phyloP scores from a whole-genome alignment of 1,140 invertebrate species.

The Nautilus pompilius region DNA sequence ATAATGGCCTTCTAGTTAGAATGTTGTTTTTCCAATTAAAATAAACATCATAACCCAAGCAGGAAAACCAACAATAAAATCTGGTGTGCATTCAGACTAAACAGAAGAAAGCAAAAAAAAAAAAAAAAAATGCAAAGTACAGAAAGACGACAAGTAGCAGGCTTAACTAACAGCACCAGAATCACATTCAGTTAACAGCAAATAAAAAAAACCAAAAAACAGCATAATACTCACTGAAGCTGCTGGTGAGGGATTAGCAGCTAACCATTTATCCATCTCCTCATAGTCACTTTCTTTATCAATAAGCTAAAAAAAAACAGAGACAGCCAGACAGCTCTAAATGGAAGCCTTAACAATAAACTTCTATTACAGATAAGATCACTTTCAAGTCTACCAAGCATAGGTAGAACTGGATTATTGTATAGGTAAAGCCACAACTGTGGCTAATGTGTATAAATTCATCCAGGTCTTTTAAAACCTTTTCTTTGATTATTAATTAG shows the following conservation, averaged over 20 bases:
- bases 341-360: neutral
- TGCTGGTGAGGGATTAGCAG: constrained; percentile 55
- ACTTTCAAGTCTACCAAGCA: too few relatives aligned
- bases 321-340: neutral
- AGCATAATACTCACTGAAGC: too few relatives aligned
- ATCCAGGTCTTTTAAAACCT: too few relatives aligned
- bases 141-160: neutral
- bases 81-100: too few relatives aligned
- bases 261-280: constrained; percentile 91
- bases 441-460: constrained; percentile 6
- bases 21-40: too few relatives aligned
- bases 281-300: constrained; percentile 83
- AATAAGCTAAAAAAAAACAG: constrained; percentile 62
- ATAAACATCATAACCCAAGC: too few relatives aligned
- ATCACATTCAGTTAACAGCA: neutral
- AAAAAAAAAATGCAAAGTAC: neutral
- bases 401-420: constrained; percentile 2
- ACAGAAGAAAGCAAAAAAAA: neutral
- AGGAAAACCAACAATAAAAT: too few relatives aligned
- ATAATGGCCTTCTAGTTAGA: too few relatives aligned
- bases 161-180: neutral
- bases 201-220: neutral
- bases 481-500: too few relatives aligned
- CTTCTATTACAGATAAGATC: too few relatives aligned
- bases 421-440: constrained; percentile 1